Evolutionary conservation across 37 sponge, comb jelly and placozoan species (phyloP).

Genomic region (Petrosia ficiformis): DNA sequence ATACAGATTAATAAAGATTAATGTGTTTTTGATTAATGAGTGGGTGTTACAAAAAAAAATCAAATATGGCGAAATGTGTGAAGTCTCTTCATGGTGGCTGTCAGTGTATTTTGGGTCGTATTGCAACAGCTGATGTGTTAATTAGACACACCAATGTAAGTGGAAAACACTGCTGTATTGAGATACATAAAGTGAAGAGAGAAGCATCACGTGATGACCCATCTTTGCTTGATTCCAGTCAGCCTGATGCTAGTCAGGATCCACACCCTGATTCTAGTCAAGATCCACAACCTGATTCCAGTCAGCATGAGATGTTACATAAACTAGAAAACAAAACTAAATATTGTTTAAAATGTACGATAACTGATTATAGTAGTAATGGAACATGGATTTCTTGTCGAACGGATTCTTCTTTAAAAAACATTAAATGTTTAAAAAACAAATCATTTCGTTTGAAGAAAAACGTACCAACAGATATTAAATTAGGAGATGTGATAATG

Average conservation of each 20-base stretch:
- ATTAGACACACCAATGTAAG: constrained; percentile 17
- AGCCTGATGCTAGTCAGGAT: neutral
- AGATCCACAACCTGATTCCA: neutral
- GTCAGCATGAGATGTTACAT: too few relatives aligned
- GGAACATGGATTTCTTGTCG: constrained; percentile 37
- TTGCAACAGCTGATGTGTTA: constrained; percentile 6
- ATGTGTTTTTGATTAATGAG: too few relatives aligned
- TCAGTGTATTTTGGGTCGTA: constrained; percentile 15
- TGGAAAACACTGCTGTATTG: constrained; percentile 36
- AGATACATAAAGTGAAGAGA: neutral
- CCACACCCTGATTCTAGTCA: neutral
- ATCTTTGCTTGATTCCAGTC: neutral
- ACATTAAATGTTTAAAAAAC: neutral
- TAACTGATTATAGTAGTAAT: constrained; percentile 44
- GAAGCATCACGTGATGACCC: too few relatives aligned
- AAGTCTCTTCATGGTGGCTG: neutral
- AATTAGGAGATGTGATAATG: constrained; percentile 21
- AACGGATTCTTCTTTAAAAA: neutral
- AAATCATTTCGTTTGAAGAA: neutral
- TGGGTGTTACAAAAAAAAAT: too few relatives aligned
- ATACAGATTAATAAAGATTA: too few relatives aligned
- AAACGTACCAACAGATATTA: neutral
- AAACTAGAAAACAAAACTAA: too few relatives aligned
- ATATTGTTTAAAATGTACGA: neutral
- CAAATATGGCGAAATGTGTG: neutral